Conservation (phyloP, 2,797 vertebrate species). For the Eremophila alpestris region DNA sequence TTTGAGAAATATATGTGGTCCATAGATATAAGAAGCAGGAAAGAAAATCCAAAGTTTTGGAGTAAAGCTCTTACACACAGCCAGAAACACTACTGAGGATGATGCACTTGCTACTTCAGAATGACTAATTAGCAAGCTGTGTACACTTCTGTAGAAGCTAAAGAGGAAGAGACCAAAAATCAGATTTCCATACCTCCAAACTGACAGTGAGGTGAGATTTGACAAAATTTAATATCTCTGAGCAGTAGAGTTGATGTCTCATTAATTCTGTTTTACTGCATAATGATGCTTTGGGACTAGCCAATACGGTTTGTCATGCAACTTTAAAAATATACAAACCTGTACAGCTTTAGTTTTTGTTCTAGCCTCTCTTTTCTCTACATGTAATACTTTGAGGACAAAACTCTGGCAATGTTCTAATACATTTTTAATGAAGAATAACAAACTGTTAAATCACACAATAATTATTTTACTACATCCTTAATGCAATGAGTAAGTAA, state of each 20-base stretch:
- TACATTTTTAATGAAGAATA: conserved; percentile 66
- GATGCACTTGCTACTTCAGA: background rate
- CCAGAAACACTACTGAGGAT: background rate
- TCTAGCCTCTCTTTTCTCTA: background rate
- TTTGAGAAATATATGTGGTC: background rate
- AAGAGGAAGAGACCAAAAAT: background rate
- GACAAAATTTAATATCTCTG: background rate
- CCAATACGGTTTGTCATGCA: background rate
- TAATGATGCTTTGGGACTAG: background rate
- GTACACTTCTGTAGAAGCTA: background rate
- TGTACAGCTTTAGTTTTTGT: background rate
- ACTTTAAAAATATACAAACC: conserved; percentile 16
- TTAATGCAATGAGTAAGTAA: conserved; percentile 38
- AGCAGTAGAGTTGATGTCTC: background rate
- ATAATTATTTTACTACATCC: conserved; percentile 42
- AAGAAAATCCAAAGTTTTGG: background rate
- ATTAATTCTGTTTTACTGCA: background rate
- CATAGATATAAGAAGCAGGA: background rate
- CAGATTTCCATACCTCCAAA: background rate
- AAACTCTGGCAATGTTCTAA: conserved; percentile 27
- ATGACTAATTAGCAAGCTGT: background rate
- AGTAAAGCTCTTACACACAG: background rate
- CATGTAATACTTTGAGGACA: background rate
- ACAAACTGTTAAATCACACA: conserved; percentile 51
- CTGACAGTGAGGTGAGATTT: background rate